Conservation (phyloP, 2,113 vertebrate species). For the Ptyas mucosa region DNA sequence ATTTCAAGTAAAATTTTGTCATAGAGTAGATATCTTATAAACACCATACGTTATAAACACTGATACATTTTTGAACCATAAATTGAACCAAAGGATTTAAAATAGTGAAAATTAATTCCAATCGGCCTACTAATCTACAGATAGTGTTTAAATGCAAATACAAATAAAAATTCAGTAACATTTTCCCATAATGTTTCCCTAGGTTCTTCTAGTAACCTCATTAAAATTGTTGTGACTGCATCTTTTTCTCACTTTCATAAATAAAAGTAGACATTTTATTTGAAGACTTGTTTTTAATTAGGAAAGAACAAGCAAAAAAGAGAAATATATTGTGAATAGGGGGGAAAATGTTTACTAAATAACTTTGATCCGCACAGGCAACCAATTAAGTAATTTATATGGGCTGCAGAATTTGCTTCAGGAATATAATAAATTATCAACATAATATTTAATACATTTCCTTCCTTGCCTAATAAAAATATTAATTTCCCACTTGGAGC, state of each 20-base stretch:
- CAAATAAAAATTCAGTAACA: background rate
- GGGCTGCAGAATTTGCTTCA: background rate
- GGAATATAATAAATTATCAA: background rate
- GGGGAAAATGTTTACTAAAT: background rate
- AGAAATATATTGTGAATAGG: background rate
- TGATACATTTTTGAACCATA: background rate
- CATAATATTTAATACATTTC: background rate
- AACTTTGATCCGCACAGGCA: background rate
- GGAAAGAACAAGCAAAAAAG: background rate
- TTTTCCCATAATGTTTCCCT: background rate
- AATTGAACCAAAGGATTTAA: background rate
- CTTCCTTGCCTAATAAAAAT: background rate
- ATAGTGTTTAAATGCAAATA: background rate
- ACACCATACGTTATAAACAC: background rate
- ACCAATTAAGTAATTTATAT: background rate
- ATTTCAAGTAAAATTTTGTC: background rate
- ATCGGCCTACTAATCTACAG: background rate
- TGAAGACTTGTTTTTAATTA: background rate
- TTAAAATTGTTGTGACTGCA: background rate
- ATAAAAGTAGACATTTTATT: background rate
- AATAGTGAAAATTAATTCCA: background rate
- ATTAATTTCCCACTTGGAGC: background rate
- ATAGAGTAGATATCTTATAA: background rate
- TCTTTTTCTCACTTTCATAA: background rate
- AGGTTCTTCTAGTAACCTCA: background rate